Evolutionary conservation across 2,113 vertebrate species (phyloP).

Genomic region (Burhinus bistriatus): DNA sequence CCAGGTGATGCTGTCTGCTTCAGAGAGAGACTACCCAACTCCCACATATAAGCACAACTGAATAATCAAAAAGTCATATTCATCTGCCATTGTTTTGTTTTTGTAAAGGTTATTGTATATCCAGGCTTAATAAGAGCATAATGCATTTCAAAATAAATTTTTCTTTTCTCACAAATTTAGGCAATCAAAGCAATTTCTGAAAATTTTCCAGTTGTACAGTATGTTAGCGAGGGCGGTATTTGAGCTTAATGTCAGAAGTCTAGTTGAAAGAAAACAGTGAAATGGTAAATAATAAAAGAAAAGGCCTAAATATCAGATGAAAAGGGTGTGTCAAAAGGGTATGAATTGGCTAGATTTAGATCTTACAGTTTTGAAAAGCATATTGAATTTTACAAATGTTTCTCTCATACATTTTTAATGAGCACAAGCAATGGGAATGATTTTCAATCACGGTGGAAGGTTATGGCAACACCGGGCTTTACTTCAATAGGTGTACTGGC

Average conservation of each 20-base stretch:
- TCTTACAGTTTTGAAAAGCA: background rate
- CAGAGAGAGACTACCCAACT: background rate
- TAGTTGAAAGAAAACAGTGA: background rate
- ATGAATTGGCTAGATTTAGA: background rate
- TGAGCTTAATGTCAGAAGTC: background rate
- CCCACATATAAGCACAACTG: background rate
- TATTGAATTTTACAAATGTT: background rate
- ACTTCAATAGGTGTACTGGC: background rate
- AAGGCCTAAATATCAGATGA: background rate
- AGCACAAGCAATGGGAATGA: background rate
- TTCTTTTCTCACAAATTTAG: background rate
- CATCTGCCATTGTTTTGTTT: background rate
- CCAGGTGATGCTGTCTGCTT: background rate
- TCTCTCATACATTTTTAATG: background rate
- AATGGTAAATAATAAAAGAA: background rate
- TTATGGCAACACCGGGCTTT: background rate
- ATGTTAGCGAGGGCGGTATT: background rate
- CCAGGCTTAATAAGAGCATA: fast-evolving
- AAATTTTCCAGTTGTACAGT: background rate
- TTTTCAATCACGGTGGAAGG: background rate
- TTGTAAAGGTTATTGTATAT: background rate
- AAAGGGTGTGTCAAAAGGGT: background rate
- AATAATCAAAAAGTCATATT: background rate
- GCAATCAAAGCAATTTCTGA: background rate
- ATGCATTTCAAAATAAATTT: background rate